Conservation (phyloP, 2,888 invertebrate species). For the Matsumyia berberina region DNA sequence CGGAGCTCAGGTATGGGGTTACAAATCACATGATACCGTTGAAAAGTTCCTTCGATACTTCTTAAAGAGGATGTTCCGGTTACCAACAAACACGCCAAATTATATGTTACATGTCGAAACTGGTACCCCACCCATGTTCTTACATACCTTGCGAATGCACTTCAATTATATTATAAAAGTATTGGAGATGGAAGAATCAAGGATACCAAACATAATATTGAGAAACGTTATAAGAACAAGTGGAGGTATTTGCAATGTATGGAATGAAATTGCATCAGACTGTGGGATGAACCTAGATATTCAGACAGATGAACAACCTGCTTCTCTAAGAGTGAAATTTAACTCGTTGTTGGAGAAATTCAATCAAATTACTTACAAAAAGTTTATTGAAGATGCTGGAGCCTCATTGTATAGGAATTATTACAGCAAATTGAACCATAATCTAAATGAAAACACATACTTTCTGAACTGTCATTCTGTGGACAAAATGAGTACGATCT, state of each 20-base stretch:
- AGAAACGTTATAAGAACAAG: not conserved
- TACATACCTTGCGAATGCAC: no score
- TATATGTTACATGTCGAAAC: conserved; percentile 6
- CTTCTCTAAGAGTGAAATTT: conserved; percentile 11
- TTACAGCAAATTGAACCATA: conserved; percentile 7
- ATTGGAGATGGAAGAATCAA: conserved; percentile 13
- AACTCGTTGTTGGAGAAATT: conserved; percentile 2
- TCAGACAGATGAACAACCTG: not conserved
- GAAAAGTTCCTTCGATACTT: conserved; percentile 13
- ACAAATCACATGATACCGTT: not conserved
- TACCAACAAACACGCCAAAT: no score
- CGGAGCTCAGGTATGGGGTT: conserved; percentile 14
- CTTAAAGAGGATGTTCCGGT: no score
- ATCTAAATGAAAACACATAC: not conserved
- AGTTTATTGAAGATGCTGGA: not conserved
- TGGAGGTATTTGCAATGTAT: not conserved
- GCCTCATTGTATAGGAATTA: no score
- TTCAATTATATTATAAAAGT: conserved; percentile 15
- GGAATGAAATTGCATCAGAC: not conserved
- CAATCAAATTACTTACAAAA: not conserved
- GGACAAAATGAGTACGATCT: not conserved
- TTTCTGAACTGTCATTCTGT: not conserved
- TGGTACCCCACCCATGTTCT: not conserved
- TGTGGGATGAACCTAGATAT: not conserved
- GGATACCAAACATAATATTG: conserved; percentile 15